A percentile compares a stretch with the other conserved stretches of the same genome.
Evolutionary conservation across 2,797 vertebrate species (phyloP).

Genomic region (Neopelma chrysocephalum): DNA sequence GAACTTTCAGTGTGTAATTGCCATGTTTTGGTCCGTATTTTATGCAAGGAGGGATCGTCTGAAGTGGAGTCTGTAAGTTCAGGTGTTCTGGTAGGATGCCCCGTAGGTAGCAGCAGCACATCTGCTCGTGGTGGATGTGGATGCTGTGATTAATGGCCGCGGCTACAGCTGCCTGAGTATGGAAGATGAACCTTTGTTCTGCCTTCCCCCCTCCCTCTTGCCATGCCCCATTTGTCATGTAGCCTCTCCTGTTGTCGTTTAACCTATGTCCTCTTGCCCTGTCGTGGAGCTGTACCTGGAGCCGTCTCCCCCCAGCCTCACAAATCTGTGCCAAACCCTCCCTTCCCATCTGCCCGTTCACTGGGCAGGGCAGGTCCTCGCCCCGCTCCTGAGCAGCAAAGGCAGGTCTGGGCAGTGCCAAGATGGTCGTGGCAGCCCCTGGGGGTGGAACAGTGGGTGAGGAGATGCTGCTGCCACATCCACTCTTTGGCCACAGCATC

Average conservation of each 20-base stretch:
- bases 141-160: conserved; percentile 26
- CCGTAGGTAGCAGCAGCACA: not conserved
- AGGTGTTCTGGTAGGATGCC: not conserved
- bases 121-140: not conserved
- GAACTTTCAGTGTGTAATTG: not conserved
- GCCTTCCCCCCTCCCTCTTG: not conserved
- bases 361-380: not conserved
- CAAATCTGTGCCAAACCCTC: not conserved
- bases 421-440: not conserved
- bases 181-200: conserved; percentile 52
- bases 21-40: not conserved
- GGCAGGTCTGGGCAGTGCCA: not conserved
- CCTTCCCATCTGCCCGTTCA: not conserved
- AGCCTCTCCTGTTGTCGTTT: conserved; percentile 1
- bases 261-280: not conserved
- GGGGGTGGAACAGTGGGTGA: not conserved
- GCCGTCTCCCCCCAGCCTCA: not conserved
- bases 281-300: not conserved
- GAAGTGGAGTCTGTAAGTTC: not conserved
- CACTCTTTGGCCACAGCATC: not conserved
- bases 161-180: not conserved
- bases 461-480: not conserved
- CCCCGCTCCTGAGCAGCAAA: not conserved
- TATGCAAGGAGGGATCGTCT: not conserved
- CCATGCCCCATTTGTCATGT: conserved; percentile 20